A percentile compares a stretch with the other conserved stretches of the same genome.
These are phyloP conservation scores for Vanessa cardui DNA, from an alignment of 2,888 invertebrate species.

Conservation along the genomic window DNA sequence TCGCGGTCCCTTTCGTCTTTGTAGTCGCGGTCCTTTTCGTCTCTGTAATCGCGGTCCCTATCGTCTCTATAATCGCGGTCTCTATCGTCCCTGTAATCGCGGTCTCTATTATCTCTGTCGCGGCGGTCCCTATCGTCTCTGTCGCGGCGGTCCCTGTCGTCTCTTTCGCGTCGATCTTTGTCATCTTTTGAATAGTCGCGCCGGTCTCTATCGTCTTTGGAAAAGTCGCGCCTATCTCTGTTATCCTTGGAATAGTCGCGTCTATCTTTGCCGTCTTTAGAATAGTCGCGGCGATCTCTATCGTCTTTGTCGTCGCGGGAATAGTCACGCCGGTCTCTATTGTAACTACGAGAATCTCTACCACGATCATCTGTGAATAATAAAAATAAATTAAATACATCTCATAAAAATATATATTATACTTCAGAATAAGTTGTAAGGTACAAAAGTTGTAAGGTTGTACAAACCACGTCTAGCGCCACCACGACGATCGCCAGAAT, in stretches of 20 bases:
- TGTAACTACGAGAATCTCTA: constrained; percentile 70
- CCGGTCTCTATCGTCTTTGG: constrained; percentile 46
- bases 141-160: constrained; percentile 46
- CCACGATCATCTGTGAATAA: constrained; percentile 60
- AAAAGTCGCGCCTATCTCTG: constrained; percentile 44
- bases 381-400: neutral
- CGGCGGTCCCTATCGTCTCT: constrained; percentile 47
- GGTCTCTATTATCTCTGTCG: constrained; percentile 40
- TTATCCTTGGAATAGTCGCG: constrained; percentile 47
- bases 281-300: constrained; percentile 38
- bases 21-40: constrained; percentile 51
- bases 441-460: too few species aligned
- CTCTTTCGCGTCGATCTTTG: constrained; percentile 47
- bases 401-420: neutral
- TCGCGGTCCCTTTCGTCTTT: constrained; percentile 45
- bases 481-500: constrained; percentile 72
- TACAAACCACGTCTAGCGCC: constrained; percentile 70
- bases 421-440: neutral
- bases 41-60: constrained; percentile 44
- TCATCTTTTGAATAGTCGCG: constrained; percentile 46
- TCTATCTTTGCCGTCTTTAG: constrained; percentile 47
- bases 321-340: constrained; percentile 55
- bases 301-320: constrained; percentile 44
- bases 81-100: constrained; percentile 43
- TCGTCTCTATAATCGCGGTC: constrained; percentile 48